Percentiles rank a stretch among this genome's conserved stretches.
Conservation (phyloP, 2,888 invertebrate species). For the Drosophila limbata region DNA sequence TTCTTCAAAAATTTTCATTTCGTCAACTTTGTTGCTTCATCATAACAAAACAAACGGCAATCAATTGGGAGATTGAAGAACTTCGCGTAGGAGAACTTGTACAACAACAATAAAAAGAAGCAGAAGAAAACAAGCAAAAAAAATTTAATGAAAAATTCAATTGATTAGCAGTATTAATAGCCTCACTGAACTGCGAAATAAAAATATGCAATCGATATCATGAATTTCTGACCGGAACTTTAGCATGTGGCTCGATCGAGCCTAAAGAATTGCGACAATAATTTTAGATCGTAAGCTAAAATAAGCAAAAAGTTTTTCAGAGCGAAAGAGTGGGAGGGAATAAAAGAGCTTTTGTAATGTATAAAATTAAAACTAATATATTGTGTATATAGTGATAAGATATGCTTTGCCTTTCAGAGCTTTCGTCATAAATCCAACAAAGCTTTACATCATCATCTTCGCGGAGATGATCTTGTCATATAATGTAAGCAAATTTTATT, state of each 20-base stretch:
- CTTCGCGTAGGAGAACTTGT: conserved; percentile 37
- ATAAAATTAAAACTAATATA: not conserved
- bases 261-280: conserved; percentile 6
- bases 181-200: conserved; percentile 60
- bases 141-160: conserved; percentile 31
- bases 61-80: conserved; percentile 32
- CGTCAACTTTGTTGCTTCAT: conserved; percentile 56
- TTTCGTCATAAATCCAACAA: too few relatives aligned
- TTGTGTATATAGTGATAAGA: too few relatives aligned
- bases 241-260: not conserved
- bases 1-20: conserved; percentile 32
- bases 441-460: too few relatives aligned
- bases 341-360: not conserved
- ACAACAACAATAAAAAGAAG: conserved; percentile 5
- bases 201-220: conserved; percentile 43
- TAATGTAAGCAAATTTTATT: not conserved
- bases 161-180: conserved; percentile 67
- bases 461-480: not conserved
- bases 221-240: conserved; percentile 44
- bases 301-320: not conserved
- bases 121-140: not conserved
- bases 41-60: conserved; percentile 62
- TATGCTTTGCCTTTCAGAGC: too few relatives aligned
- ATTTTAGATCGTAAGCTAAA: not conserved
- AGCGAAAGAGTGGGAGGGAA: not conserved